Percentiles rank a stretch among this genome's conserved stretches.
Conservation (phyloP, 2,888 invertebrate genomes). For the Arge pagana region DNA sequence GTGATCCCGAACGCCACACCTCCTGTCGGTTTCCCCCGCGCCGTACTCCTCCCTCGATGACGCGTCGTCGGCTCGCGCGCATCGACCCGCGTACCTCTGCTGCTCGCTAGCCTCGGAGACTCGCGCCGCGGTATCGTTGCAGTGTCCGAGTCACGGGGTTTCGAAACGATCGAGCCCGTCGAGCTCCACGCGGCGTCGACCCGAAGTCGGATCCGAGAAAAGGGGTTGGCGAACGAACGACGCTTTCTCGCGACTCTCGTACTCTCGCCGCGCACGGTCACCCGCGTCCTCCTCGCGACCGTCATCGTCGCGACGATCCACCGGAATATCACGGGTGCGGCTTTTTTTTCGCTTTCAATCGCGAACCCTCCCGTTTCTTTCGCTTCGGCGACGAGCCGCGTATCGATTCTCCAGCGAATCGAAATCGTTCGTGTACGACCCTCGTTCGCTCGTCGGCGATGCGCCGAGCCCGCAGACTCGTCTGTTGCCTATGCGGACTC, state of each 20-base stretch:
- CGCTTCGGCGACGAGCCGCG: too few relatives aligned
- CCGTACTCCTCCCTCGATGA: too few relatives aligned
- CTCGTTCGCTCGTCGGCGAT: neutral
- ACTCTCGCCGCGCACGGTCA: too few relatives aligned
- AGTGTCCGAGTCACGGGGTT: slow-evolving; percentile 4
- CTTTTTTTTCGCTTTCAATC: neutral
- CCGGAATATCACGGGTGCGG: neutral
- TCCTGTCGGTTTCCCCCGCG: too few relatives aligned
- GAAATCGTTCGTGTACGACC: neutral
- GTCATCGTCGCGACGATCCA: neutral
- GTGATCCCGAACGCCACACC: too few relatives aligned
- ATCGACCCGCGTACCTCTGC: slow-evolving; percentile 6
- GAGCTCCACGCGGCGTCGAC: too few relatives aligned
- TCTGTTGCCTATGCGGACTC: slow-evolving; percentile 2
- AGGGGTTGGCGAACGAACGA: too few relatives aligned
- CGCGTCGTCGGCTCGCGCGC: slow-evolving; percentile 9
- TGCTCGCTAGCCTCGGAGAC: slow-evolving; percentile 3
- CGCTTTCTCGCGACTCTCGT: too few relatives aligned
- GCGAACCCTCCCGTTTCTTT: neutral
- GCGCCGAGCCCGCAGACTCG: slow-evolving; percentile 10
- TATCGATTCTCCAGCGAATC: too few relatives aligned
- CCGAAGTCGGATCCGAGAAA: too few relatives aligned
- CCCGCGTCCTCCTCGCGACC: too few relatives aligned
- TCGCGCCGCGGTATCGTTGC: slow-evolving; percentile 5
- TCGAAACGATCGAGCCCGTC: slow-evolving; percentile 1